A percentile compares a stretch with the other conserved stretches of the same genome.
These are phyloP conservation scores for Podotricha telesiphe DNA, from an alignment of 2,888 invertebrate species.

Conservation along the genomic window DNA sequence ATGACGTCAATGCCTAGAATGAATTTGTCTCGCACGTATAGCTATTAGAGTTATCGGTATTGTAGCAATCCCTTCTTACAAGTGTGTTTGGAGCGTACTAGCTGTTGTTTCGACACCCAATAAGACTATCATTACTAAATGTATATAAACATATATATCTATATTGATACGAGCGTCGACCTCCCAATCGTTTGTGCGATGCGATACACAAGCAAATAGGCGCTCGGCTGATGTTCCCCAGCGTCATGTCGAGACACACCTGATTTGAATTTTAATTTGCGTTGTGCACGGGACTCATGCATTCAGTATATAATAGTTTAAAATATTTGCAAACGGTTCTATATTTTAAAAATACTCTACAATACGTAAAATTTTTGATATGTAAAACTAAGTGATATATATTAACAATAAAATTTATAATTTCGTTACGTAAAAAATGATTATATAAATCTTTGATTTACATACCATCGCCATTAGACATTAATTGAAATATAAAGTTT, in stretches of 20 bases:
- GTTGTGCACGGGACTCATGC: slow-evolving; percentile 44
- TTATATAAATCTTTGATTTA: no score
- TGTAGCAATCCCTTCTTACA: slow-evolving; percentile 18
- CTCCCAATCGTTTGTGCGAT: slow-evolving; percentile 59
- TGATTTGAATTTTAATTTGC: slow-evolving; percentile 66
- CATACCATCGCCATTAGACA: background rate
- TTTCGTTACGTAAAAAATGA: no score
- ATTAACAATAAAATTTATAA: no score
- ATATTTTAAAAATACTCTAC: background rate
- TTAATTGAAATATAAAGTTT: background rate
- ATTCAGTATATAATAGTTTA: background rate
- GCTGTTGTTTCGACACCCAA: slow-evolving; percentile 30
- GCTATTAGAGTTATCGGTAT: slow-evolving; percentile 20
- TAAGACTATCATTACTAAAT: slow-evolving; percentile 33
- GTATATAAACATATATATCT: no score
- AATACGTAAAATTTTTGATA: no score
- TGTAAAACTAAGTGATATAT: background rate
- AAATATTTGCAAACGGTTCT: background rate
- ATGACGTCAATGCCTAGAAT: slow-evolving; percentile 23
- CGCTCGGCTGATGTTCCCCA: slow-evolving; percentile 48
- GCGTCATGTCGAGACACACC: slow-evolving; percentile 56
- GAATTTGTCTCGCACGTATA: slow-evolving; percentile 21
- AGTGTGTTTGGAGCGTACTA: slow-evolving; percentile 23
- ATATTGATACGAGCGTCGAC: slow-evolving; percentile 55
- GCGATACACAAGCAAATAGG: slow-evolving; percentile 53